phyloP scores from a whole-genome alignment of 2,113 vertebrate species.

The Phalacrocorax carbo region DNA sequence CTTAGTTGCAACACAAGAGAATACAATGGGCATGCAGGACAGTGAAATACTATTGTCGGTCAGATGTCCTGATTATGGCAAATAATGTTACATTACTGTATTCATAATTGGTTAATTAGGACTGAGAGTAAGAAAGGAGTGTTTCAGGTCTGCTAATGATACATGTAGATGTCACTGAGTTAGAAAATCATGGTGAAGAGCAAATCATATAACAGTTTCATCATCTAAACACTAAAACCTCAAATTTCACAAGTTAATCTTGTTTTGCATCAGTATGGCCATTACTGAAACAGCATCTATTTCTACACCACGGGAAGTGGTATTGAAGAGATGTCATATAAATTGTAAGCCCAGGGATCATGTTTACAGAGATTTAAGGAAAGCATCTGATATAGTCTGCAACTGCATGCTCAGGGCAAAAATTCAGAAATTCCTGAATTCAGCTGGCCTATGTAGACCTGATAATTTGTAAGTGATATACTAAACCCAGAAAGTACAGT shows the following conservation, averaged over 20 bases:
- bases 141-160: neutral
- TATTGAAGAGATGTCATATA: slow-evolving; percentile 21
- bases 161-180: neutral
- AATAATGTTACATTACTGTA: neutral
- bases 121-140: neutral
- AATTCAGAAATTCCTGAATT: neutral
- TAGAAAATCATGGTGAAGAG: neutral
- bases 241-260: slow-evolving; percentile 47
- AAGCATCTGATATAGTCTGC: neutral
- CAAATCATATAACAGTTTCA: neutral
- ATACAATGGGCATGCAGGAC: neutral
- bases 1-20: neutral
- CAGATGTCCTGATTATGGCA: neutral
- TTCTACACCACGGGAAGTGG: neutral
- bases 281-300: slow-evolving; percentile 37
- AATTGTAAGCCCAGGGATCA: neutral
- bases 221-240: neutral
- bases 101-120: neutral
- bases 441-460: neutral
- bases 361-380: neutral
- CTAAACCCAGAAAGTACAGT: neutral
- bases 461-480: neutral
- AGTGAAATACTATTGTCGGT: neutral
- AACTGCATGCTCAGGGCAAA: neutral
- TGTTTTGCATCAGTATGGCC: neutral